Evolutionary conservation across 2,888 invertebrate genomes (phyloP).

Genomic region (Catocala fraxini): DNA sequence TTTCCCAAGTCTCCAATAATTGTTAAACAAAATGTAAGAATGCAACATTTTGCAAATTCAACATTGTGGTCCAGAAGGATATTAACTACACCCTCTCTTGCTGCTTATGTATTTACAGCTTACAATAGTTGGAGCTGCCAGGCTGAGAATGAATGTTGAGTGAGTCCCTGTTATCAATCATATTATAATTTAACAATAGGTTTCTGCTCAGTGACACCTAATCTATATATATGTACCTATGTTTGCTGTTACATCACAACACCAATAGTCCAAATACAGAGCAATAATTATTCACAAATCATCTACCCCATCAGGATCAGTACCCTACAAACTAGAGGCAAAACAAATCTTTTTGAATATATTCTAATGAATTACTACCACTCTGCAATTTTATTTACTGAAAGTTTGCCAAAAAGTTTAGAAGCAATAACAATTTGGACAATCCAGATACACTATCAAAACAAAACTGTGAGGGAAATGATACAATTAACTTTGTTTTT

Average conservation of each 20-base stretch:
- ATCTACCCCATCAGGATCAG: slow-evolving; percentile 19
- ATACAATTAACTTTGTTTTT: slow-evolving; percentile 32
- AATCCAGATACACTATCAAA: slow-evolving; percentile 81
- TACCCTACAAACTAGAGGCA: slow-evolving; percentile 14
- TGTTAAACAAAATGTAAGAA: background rate
- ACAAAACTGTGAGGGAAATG: slow-evolving; percentile 33
- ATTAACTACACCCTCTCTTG: no score
- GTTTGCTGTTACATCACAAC: slow-evolving; percentile 22
- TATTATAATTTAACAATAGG: background rate
- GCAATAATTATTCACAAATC: slow-evolving; percentile 51
- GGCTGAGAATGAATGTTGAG: no score
- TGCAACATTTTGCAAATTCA: no score
- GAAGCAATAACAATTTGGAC: slow-evolving; percentile 65
- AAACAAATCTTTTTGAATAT: slow-evolving; percentile 17
- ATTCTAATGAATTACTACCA: slow-evolving; percentile 52
- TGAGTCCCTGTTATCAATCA: no score
- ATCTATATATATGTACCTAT: slow-evolving; percentile 7
- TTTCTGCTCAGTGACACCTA: background rate
- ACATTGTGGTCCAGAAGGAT: no score
- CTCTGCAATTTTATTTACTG: slow-evolving; percentile 81
- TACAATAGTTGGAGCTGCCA: no score
- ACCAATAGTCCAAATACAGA: slow-evolving; percentile 56
- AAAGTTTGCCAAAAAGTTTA: slow-evolving; percentile 35
- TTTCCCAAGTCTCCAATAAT: background rate
- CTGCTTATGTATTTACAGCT: no score